Conservation (phyloP, 2,888 invertebrate species). For the Nemurella pictetii region DNA sequence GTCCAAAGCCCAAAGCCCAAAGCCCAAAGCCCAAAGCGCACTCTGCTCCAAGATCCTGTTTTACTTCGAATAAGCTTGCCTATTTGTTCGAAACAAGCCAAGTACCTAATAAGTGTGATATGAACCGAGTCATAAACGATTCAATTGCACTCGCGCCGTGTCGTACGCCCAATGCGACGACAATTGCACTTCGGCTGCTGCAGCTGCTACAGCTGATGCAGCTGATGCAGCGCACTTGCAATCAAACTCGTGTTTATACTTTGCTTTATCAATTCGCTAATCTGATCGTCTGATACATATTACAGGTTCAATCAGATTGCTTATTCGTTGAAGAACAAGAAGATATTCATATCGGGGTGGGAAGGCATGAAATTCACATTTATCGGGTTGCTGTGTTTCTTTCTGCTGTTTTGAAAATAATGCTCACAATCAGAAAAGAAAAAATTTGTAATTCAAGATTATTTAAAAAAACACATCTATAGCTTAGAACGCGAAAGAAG, state of each 20-base stretch:
- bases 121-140: neutral
- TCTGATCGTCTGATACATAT: neutral
- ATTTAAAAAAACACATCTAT: no score
- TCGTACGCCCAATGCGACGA: no score
- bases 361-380: no score
- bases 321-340: no score
- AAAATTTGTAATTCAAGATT: no score
- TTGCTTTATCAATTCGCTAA: neutral
- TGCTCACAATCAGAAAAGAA: no score
- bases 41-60: neutral
- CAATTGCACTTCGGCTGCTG: neutral
- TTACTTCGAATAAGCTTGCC: neutral
- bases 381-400: no score
- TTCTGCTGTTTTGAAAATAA: no score
- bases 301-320: neutral
- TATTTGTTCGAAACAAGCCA: neutral
- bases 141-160: neutral
- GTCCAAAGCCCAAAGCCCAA: neutral
- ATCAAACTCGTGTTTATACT: neutral
- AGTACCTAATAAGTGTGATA: constrained; percentile 4
- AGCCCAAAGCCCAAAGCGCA: neutral
- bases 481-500: no score
- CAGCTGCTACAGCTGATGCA: neutral
- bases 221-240: neutral
- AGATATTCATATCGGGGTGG: no score